phyloP scores from a whole-genome alignment of 1,140 invertebrate species.

The Zaprionus nigranus region DNA sequence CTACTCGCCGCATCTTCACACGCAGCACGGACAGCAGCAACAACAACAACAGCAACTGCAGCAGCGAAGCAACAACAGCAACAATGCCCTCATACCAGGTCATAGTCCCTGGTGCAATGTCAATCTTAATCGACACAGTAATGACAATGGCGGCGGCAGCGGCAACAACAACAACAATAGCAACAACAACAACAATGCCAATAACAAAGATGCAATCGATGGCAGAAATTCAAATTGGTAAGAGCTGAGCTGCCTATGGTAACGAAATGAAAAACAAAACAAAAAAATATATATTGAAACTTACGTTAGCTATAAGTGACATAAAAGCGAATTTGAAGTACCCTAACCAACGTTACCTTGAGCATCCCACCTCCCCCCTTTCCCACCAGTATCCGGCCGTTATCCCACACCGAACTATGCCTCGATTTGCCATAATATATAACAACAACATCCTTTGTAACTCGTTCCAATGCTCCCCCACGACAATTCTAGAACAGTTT shows the following conservation, averaged over 20 bases:
- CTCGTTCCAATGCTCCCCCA: conserved; percentile 56
- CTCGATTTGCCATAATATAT: conserved; percentile 48
- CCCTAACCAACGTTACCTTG: conserved; percentile 25
- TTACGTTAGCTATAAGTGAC: conserved; percentile 79
- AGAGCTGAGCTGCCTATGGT: conserved; percentile 62
- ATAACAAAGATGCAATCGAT: conserved; percentile 71
- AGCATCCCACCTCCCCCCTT: neutral
- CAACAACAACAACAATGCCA: conserved; percentile 59
- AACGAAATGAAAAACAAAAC: conserved; percentile 30
- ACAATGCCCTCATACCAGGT: conserved; percentile 60
- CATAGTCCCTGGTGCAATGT: conserved; percentile 75
- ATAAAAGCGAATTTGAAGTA: conserved; percentile 81
- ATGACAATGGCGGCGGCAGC: conserved; percentile 43
- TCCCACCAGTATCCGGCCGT: conserved; percentile 29
- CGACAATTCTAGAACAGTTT: conserved; percentile 70
- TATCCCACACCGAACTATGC: conserved; percentile 54
- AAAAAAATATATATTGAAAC: conserved; percentile 14
- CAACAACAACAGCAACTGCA: conserved; percentile 36
- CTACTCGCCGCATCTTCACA: conserved; percentile 68
- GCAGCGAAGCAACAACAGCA: conserved; percentile 44
- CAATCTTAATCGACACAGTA: conserved; percentile 66
- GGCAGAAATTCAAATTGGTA: conserved; percentile 76
- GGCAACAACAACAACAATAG: conserved; percentile 35
- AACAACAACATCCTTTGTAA: conserved; percentile 63
- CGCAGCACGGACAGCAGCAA: conserved; percentile 46